Evolutionary conservation across 2,113 vertebrate genomes (phyloP), one percentile per base, ranked within the genome.

Genomic region (Microtus oregoni): DNA sequence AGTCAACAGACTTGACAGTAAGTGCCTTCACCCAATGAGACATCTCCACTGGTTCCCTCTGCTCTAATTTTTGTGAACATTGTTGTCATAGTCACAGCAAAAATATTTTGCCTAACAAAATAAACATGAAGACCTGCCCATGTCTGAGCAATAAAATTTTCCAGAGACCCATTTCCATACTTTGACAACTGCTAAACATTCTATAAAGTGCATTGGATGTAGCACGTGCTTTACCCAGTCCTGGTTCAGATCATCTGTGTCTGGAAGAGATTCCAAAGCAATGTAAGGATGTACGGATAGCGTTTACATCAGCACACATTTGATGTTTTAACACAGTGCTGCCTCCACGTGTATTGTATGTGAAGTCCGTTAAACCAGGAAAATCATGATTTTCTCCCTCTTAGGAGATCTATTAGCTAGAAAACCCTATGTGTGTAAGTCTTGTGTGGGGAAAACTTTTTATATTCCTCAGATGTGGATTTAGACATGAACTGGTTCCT

Each of bases 31-130:
- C 7, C 38, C 19, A 47, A 8, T 50, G 41, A 47, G 44, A 10
- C 30, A 35, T 50, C 19, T 32, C 38, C 52, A 44, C 63, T 35
- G 26, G 7, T 26, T 38, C 82, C 82, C 17, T 65, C n/a, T 30
- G 9, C 28, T 44, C 41, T 47, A 92, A 73, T 93, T 86, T 94
- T 82, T 86, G 94, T 97, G 89, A 85, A 19, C 35, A 38, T 50
- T 63, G 20, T 86, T 89, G 63, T 76, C 55, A 83, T 15, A 94
- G 28, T 38, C 26, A 83, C 63, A 91, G 47, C 55, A 78, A 83
- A 89, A 94, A 87, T 17, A 17, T 86, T 92, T 93, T 75, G 13
- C 63, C 91, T 79, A 90, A 93, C 30, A 87, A 72, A 90, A 63
- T 41, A 97, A 72, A 96, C 22, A 44, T 83, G 63, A 28, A 85